Base-by-base conservation (phyloP, 1,140 invertebrate genomes). In the Fopius arisanus region DNA sequence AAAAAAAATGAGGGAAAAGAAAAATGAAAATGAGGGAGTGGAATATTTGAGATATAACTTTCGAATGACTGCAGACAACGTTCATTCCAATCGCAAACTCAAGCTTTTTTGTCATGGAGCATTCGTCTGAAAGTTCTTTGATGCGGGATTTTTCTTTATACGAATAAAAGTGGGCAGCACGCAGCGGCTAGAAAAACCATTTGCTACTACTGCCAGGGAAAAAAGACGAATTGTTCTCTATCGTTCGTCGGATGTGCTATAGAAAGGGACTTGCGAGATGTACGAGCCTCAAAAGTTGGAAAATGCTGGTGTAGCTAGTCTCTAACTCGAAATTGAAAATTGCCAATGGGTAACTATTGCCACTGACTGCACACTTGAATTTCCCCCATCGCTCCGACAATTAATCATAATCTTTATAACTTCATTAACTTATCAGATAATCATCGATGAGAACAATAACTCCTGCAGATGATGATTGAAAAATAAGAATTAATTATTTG, bases 161-260 rank as follows among this genome's bases (percentile, higher is more conserved):
- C 6, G 14, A 2, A 26, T 10, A 59, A 59, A 59, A 59, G 10
- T 26, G 19, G 9, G 1, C 21, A 59, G 54, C 26, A 59, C 23
- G 14, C 54, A 28, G 29, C 12, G 62, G 33, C 28, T 65, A 65
- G 62, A 65, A 65, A 65, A 65, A 65, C 62, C 29, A 65, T 65
- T 65, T 29, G 29, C 5, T 29, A 31, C 62, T 16, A 16, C 62
- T 65, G 23, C 26, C 21, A 29, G 62, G 62, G n/a, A 29, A n/a
- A n/a, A n/a, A 65, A 65, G 62, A 65, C 31, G 62, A 31, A 65
- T 65, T 65, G 62, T 65, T 65, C 62, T 33, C 28, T 65, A 65
- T 65, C 62, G 62, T n/a, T 65, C 0, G 62, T n/a, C 26, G 29
- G 62, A 65, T 65, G 29, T 65, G 28, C 54, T 23, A 59, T 59